phyloP scores from a whole-genome alignment of 2,797 vertebrate species.

The Silurus lanzhouensis region DNA sequence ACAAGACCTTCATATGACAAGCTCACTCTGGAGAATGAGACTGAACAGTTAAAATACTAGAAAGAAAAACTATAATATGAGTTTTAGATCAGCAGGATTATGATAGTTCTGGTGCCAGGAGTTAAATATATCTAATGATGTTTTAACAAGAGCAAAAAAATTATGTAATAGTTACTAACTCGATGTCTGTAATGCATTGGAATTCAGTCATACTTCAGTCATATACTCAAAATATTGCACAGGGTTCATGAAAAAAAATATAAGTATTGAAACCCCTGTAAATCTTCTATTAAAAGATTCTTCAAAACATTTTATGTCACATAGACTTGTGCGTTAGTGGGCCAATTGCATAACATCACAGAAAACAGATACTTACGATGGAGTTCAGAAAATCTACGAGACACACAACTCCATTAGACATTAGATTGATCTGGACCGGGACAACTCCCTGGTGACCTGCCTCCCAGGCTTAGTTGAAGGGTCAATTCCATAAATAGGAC shows the following conservation, averaged over 20 bases:
- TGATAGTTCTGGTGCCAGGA: slow-evolving; percentile 4
- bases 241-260: background rate
- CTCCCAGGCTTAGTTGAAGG: slow-evolving; percentile 37
- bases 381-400: slow-evolving; percentile 54
- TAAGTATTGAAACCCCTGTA: background rate
- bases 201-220: background rate
- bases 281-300: background rate
- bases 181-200: background rate
- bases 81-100: slow-evolving; percentile 3
- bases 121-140: slow-evolving; percentile 12
- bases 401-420: slow-evolving; percentile 34
- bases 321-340: slow-evolving; percentile 40
- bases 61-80: background rate
- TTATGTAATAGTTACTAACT: slow-evolving; percentile 16
- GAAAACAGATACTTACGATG: slow-evolving; percentile 54
- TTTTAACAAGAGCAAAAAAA: slow-evolving; percentile 10
- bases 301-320: slow-evolving; percentile 4
- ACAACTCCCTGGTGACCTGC: slow-evolving; percentile 40
- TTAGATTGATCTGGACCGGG: slow-evolving; percentile 34
- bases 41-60: slow-evolving; percentile 45
- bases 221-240: background rate
- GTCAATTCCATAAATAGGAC: slow-evolving; percentile 34
- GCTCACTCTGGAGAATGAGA: slow-evolving; percentile 39
- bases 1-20: slow-evolving; percentile 36
- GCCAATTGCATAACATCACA: slow-evolving; percentile 31